phyloP scores from a whole-genome alignment of 2,888 invertebrate genomes.

The Trimorus sp. region DNA sequence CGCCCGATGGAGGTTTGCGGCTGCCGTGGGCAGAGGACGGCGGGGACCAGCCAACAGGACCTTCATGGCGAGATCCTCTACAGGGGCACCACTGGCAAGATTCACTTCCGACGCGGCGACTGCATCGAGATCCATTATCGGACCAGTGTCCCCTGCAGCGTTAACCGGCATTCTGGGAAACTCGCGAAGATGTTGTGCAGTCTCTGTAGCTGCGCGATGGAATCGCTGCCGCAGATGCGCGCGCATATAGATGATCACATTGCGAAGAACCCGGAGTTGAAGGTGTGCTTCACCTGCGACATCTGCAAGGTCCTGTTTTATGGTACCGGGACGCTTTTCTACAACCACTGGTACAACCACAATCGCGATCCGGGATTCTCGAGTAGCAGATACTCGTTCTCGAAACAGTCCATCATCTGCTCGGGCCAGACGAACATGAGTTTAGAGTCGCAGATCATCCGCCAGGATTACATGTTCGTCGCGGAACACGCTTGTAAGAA shows the following conservation, averaged over 20 bases:
- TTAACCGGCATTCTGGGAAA: constrained; percentile 66
- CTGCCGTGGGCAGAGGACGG: constrained; percentile 71
- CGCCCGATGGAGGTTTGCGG: constrained; percentile 69
- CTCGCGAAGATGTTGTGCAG: constrained; percentile 74
- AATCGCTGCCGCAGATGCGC: constrained; percentile 71
- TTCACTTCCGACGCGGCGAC: constrained; percentile 73
- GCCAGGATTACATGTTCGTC: constrained; percentile 72
- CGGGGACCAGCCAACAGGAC: constrained; percentile 43
- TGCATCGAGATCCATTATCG: constrained; percentile 77
- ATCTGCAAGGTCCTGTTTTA: constrained; percentile 77
- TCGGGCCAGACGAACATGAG: constrained; percentile 49
- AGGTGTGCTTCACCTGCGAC: constrained; percentile 74
- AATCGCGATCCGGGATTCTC: constrained; percentile 72
- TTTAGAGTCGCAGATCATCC: constrained; percentile 41
- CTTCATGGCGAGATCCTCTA: constrained; percentile 76
- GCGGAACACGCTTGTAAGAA: constrained; percentile 75
- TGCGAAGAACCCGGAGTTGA: neutral
- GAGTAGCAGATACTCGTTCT: constrained; percentile 74
- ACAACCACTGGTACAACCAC: constrained; percentile 76
- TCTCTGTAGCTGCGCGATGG: constrained; percentile 70
- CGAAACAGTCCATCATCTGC: constrained; percentile 69
- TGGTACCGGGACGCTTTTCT: constrained; percentile 74
- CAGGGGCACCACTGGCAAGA: constrained; percentile 72
- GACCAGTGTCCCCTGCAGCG: constrained; percentile 39
- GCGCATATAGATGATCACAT: constrained; percentile 67